These are phyloP conservation scores for Synanthedon myopaeformis DNA, from an alignment of 2,888 invertebrate genomes.

Conservation along the genomic window DNA sequence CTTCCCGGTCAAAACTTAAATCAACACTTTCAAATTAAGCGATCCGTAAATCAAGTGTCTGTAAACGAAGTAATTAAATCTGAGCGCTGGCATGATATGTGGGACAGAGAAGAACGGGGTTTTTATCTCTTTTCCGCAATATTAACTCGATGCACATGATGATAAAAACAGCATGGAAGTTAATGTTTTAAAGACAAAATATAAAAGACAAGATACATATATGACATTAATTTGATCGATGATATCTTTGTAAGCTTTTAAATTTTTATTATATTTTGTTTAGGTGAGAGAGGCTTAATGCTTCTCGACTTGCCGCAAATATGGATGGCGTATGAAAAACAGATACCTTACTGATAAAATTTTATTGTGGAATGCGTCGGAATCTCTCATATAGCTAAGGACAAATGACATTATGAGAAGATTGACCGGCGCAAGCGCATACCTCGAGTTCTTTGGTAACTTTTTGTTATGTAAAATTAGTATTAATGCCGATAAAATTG, in stretches of 20 bases:
- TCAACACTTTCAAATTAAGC: slow-evolving; percentile 52
- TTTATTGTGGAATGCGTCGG: slow-evolving; percentile 4
- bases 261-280: too few species aligned
- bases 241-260: too few species aligned
- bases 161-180: neutral
- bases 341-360: too few species aligned
- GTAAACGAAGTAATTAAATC: slow-evolving; percentile 52
- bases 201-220: too few species aligned
- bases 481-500: neutral
- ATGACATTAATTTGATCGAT: too few species aligned
- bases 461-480: slow-evolving; percentile 12
- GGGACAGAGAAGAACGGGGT: slow-evolving; percentile 10
- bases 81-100: slow-evolving; percentile 21
- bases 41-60: slow-evolving; percentile 45
- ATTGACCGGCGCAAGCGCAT: slow-evolving; percentile 31
- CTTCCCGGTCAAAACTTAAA: slow-evolving; percentile 35
- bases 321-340: too few species aligned
- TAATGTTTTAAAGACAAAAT: too few species aligned
- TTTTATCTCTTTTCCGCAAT: neutral
- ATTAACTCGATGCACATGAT: neutral
- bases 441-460: slow-evolving; percentile 16
- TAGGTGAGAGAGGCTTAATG: too few species aligned
- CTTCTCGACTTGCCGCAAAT: too few species aligned
- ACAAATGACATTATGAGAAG: slow-evolving; percentile 38
- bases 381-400: slow-evolving; percentile 20